Percentiles rank a stretch among this genome's conserved stretches.
phyloP scores from a whole-genome alignment of 2,113 vertebrate genomes.

The Bothrops jararaca region DNA sequence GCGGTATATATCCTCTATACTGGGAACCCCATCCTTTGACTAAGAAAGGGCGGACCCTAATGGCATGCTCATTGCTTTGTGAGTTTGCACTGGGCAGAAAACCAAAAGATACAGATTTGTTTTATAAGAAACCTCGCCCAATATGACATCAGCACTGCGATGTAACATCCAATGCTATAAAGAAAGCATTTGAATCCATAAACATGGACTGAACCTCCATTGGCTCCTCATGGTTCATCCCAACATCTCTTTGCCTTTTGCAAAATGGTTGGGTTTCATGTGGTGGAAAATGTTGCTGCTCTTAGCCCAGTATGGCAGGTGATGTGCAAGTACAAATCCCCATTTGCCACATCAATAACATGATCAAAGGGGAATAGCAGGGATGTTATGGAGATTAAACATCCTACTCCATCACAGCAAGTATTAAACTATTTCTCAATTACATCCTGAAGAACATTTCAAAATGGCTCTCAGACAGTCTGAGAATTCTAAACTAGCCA shows the following conservation, averaged over 20 bases:
- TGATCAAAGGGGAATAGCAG: not conserved
- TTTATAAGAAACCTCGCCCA: slow-evolving; percentile 49
- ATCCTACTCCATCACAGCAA: not conserved
- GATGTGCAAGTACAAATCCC: not conserved
- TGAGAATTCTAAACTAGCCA: not conserved
- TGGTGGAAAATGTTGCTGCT: not conserved
- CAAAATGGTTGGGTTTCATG: not conserved
- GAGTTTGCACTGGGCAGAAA: slow-evolving; percentile 53
- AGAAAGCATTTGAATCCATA: not conserved
- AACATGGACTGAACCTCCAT: not conserved
- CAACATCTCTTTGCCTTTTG: not conserved
- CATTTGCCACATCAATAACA: not conserved
- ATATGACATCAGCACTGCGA: slow-evolving; percentile 59
- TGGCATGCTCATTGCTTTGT: not conserved
- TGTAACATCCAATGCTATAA: slow-evolving; percentile 52
- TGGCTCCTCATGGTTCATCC: not conserved
- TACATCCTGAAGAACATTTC: not conserved
- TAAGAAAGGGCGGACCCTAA: not conserved
- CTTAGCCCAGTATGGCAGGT: rapidly evolving
- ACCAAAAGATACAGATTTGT: slow-evolving; percentile 30
- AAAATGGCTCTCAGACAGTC: not conserved
- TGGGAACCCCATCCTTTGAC: slow-evolving; percentile 1
- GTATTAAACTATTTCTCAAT: not conserved
- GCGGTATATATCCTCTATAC: slow-evolving; percentile 41
- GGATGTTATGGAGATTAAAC: not conserved